Base-by-base conservation (phyloP, 2,888 invertebrate species). In the Tetragonula carbonaria region DNA sequence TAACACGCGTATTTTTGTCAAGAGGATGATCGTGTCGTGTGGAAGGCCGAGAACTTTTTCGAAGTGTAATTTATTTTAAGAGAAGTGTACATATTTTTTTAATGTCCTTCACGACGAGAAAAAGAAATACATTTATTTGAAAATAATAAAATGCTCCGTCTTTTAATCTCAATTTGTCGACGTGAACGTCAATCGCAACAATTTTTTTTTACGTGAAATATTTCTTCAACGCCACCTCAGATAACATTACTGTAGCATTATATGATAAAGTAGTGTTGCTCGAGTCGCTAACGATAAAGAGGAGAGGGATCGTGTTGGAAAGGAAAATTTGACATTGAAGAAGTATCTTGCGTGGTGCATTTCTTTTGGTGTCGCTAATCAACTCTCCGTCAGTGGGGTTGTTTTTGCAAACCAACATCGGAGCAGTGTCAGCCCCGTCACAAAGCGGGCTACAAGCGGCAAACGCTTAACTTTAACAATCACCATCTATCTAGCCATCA, bases 11-110 rank as follows among this genome's bases (percentile, higher is more conserved):
- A 68, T 53, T 68, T 80, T 67, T 72, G 68, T 33, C 57, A 33
- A 65, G 59, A 57, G 4, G 33, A 65, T 67, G 33, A 65, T 72
- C 75, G 33, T 63, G n/a, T 23, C 38, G 65, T 38, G 55, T 50
- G 71, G 63, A 72, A 63, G 50, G 72, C 51, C 55, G 62, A 65
- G 33, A 75, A 85, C 38, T 76, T 80, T 33, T 84, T 78, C 74
- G 45, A 53, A 86, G 50, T 72, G 68, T 86, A 82, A 86, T 85
- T 86, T 85, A 86, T 85, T 86, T 84, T 75, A 55, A 84, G 77
- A 84, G 78, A 86, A 68, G 68, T 86, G 81, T 87, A 86, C 74
- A 84, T 86, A 84, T 84, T 86, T 87, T 86, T 87, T 80, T 81
- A 86, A 74, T 81, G 67, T 65, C 84, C 78, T 80, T 77, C 76